A percentile compares a stretch with the other conserved stretches of the same genome.
Evolutionary conservation across 1,140 invertebrate genomes (phyloP).

Genomic region (Heliothis virescens): DNA sequence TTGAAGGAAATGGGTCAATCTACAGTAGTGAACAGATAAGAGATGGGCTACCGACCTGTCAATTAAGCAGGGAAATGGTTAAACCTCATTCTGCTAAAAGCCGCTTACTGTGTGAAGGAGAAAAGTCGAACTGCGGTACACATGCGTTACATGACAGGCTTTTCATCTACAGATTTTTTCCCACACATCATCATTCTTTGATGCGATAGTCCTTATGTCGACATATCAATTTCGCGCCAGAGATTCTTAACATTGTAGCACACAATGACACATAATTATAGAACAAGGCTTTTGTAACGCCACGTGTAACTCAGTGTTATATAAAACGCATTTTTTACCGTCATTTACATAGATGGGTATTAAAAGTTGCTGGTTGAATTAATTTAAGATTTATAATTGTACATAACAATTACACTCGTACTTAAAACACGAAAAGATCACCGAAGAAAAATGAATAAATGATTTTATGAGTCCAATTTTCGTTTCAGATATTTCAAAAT

Average conservation of each 20-base stretch:
- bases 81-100: slow-evolving; percentile 36
- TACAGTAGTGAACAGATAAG: slow-evolving; percentile 25
- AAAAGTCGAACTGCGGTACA: not conserved
- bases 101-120: slow-evolving; percentile 27
- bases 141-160: not conserved
- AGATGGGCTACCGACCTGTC: slow-evolving; percentile 33
- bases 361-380: slow-evolving; percentile 4
- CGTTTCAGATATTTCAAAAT: slow-evolving; percentile 10
- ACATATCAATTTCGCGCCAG: slow-evolving; percentile 3
- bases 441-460: not conserved
- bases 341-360: slow-evolving; percentile 12
- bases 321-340: slow-evolving; percentile 18
- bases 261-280: slow-evolving; percentile 38
- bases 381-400: not conserved
- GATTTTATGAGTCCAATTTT: slow-evolving; percentile 8
- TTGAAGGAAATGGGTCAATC: slow-evolving; percentile 30
- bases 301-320: slow-evolving; percentile 28
- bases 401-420: not conserved
- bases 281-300: slow-evolving; percentile 19
- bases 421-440: not conserved
- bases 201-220: slow-evolving; percentile 16
- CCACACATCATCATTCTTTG: slow-evolving; percentile 17
- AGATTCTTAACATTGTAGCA: slow-evolving; percentile 34
- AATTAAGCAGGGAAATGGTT: slow-evolving; percentile 36
- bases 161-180: not conserved